Conservation (phyloP, 2,113 vertebrate genomes). For the Camelus dromedarius region DNA sequence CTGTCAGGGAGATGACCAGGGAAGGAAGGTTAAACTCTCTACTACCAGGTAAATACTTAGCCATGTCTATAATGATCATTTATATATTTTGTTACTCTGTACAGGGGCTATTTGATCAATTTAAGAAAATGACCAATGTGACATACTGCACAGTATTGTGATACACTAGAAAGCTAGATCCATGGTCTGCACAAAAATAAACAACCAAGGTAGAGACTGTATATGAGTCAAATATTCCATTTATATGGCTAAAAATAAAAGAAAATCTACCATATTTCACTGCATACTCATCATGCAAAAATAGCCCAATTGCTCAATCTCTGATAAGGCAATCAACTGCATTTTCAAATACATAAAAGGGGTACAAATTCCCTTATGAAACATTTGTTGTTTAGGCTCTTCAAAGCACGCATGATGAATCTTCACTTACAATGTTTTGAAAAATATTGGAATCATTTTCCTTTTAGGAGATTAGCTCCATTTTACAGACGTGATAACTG, state of each 20-base stretch:
- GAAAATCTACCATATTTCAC: slow-evolving; percentile 40
- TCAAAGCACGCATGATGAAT: background rate
- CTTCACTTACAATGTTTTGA: slow-evolving; percentile 34
- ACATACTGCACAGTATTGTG: background rate
- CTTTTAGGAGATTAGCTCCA: slow-evolving; percentile 46
- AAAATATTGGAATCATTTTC: slow-evolving; percentile 47
- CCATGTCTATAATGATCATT: background rate
- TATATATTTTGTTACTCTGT: slow-evolving; percentile 20
- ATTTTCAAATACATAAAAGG: slow-evolving; percentile 59
- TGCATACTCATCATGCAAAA: slow-evolving; percentile 6
- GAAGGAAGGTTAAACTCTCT: slow-evolving; percentile 36
- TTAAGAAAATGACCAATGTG: slow-evolving; percentile 55
- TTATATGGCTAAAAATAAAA: slow-evolving; percentile 60
- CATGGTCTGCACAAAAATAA: slow-evolving; percentile 46
- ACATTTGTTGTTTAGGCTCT: slow-evolving; percentile 43
- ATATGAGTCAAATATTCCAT: slow-evolving; percentile 35
- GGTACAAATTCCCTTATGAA: slow-evolving; percentile 34
- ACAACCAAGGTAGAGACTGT: background rate
- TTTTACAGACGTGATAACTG: slow-evolving; percentile 71
- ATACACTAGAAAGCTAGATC: slow-evolving; percentile 7
- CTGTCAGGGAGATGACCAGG: background rate
- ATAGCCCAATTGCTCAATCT: background rate
- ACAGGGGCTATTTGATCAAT: background rate
- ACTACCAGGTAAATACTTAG: slow-evolving; percentile 51
- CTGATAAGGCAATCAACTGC: slow-evolving; percentile 44